phyloP scores from a whole-genome alignment of 2,888 invertebrate genomes.

The Dione juno region DNA sequence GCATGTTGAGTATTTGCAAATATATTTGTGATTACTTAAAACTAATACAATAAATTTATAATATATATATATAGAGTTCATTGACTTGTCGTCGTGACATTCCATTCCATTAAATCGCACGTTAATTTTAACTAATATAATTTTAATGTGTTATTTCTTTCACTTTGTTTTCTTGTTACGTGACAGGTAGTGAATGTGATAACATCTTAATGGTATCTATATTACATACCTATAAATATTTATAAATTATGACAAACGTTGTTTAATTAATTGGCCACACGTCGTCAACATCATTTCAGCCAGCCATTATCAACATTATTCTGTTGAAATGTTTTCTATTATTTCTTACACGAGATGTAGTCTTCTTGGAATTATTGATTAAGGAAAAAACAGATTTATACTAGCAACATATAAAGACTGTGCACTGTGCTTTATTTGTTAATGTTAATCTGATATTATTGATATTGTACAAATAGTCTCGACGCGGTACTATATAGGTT shows the following conservation, averaged over 20 bases:
- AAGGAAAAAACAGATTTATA: background rate
- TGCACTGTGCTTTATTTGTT: background rate
- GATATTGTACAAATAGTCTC: too few relatives aligned
- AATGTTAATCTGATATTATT: background rate
- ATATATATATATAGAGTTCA: slow-evolving; percentile 22
- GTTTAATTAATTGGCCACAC: background rate
- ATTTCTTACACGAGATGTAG: background rate
- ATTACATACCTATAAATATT: too few relatives aligned
- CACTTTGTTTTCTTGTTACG: too few relatives aligned
- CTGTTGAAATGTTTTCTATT: slow-evolving; percentile 6
- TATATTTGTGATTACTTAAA: slow-evolving; percentile 23
- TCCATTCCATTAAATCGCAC: too few relatives aligned
- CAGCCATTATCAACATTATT: background rate
- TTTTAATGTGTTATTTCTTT: too few relatives aligned
- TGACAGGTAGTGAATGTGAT: too few relatives aligned
- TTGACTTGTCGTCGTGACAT: slow-evolving; percentile 11
- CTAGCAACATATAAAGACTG: background rate
- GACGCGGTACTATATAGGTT: too few relatives aligned
- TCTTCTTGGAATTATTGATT: background rate
- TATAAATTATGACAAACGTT: background rate
- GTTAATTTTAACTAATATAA: too few relatives aligned
- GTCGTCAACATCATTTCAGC: too few relatives aligned
- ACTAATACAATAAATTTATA: slow-evolving; percentile 8
- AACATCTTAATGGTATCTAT: too few relatives aligned
- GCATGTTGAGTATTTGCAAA: slow-evolving; percentile 18